Base-by-base conservation (phyloP, 2,113 vertebrate species). In the Equus quagga region DNA sequence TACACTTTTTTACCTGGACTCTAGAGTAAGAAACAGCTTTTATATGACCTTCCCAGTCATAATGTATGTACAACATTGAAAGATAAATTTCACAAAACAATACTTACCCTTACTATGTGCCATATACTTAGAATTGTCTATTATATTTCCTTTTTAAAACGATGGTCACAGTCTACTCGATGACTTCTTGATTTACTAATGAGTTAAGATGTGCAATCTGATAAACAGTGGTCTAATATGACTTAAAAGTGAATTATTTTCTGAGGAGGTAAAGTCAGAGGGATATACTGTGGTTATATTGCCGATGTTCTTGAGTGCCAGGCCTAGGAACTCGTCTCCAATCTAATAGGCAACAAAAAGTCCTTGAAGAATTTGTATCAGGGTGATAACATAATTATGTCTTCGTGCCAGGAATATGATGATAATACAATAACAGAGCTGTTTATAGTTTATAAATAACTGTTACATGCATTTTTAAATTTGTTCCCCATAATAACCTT, bases 361-460 rank as follows among this genome's bases (percentile, higher is more conserved):
- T 46, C 44, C 64, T 75, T 89, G 84, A 93, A 79, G 75, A 93
- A 73, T 95, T 78, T 91, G 44, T 78, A n/a, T 91, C 36, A 64
- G 0, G 33, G 18, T 67, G 56, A 49, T 67, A 65, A 91, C 60
- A 78, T 65, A 49, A 26, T 75, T 62, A 80, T 41, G 18, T 89
- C 41, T 94, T 89, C 85, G 72, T 81, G 51, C 31, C 21, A 3
- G 41, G 46, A 85, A 89, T 80, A 24, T 36, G 41, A 60, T 49
- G 13, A 10, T 76, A 31, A 82, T 62, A 41, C 44, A n/a, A 17
- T 41, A 89, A 70, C 67, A 73, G 80, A 80, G 14, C 24, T 81
- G 36, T 41, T 78, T 82, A 72, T 3, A 41, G 8, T 58, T 76
- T 56, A 44, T 62, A 41, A 95, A n/a, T 82, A 93, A 88, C 69